Conservation (phyloP, 2,797 vertebrate genomes). For the Urosaurus nigricauda region DNA sequence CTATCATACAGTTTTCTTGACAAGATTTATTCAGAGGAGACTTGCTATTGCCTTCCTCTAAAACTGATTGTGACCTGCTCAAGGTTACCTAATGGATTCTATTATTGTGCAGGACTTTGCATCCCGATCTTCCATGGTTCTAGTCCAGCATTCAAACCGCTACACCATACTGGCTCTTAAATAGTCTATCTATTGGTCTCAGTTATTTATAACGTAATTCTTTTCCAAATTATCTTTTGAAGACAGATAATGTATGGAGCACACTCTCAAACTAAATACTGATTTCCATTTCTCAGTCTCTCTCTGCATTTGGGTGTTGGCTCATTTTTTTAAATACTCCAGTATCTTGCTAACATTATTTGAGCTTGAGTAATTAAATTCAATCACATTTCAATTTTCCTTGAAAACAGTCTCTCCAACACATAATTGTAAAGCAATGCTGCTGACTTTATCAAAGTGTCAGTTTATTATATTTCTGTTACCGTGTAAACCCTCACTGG, state of each 20-base stretch:
- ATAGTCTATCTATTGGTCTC: not conserved
- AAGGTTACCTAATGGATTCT: no score
- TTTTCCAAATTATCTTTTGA: not conserved
- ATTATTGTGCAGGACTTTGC: no score
- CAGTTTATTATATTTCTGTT: not conserved
- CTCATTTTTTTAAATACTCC: not conserved
- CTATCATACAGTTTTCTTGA: no score
- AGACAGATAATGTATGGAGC: not conserved
- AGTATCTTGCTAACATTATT: not conserved
- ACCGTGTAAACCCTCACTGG: conserved; percentile 7
- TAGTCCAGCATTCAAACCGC: no score
- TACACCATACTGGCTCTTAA: no score
- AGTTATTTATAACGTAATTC: not conserved
- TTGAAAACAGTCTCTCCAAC: conserved; percentile 1
- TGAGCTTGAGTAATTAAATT: conserved; percentile 8
- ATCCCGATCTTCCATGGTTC: no score
- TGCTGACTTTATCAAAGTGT: conserved; percentile 18
- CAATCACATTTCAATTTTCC: conserved; percentile 1
- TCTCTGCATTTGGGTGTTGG: not conserved
- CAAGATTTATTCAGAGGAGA: no score
- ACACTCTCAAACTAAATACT: no score
- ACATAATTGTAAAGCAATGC: not conserved
- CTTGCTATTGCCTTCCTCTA: no score
- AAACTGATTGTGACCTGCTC: no score
- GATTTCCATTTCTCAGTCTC: not conserved